Percentiles rank a stretch among this genome's conserved stretches.
Conservation (phyloP, 2,888 invertebrate genomes). For the Endomychus coccineus region DNA sequence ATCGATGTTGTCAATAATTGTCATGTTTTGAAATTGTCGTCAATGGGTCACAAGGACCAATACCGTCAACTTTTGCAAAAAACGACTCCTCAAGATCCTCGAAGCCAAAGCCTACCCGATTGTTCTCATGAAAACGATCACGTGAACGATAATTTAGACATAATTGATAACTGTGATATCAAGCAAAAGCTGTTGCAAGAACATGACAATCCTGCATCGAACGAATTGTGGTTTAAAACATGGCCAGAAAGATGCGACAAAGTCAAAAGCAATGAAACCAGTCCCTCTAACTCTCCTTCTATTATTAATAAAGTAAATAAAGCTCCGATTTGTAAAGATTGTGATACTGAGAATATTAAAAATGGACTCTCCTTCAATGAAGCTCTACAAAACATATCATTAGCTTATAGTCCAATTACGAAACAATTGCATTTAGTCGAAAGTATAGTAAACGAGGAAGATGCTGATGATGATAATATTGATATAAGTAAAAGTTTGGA, state of each 20-base stretch:
- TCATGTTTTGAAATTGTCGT: no score
- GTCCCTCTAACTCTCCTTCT: slow-evolving; percentile 21
- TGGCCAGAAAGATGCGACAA: slow-evolving; percentile 47
- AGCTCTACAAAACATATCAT: slow-evolving; percentile 64
- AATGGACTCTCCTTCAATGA: slow-evolving; percentile 54
- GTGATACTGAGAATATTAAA: slow-evolving; percentile 41
- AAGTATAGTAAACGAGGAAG: slow-evolving; percentile 25
- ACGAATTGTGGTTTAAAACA: slow-evolving; percentile 45
- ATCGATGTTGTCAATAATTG: no score
- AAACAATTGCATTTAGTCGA: slow-evolving; percentile 61
- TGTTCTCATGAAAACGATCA: slow-evolving; percentile 33
- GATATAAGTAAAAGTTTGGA: slow-evolving; percentile 19
- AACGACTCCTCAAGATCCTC: slow-evolving; percentile 25
- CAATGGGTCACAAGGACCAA: slow-evolving; percentile 12
- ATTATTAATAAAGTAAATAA: slow-evolving; percentile 20
- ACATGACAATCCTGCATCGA: slow-evolving; percentile 25
- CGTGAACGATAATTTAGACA: slow-evolving; percentile 18
- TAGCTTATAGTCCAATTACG: slow-evolving; percentile 67
- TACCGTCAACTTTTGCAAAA: slow-evolving; percentile 6
- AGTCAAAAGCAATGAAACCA: slow-evolving; percentile 32
- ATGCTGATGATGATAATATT: slow-evolving; percentile 8
- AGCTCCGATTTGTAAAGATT: slow-evolving; percentile 29
- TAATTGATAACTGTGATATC: slow-evolving; percentile 31
- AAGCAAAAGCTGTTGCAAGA: slow-evolving; percentile 25
- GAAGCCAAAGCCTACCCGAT: slow-evolving; percentile 43